These are phyloP conservation scores for Etheostoma spectabile DNA, from an alignment of 2,113 vertebrate genomes.

Conservation along the genomic window DNA sequence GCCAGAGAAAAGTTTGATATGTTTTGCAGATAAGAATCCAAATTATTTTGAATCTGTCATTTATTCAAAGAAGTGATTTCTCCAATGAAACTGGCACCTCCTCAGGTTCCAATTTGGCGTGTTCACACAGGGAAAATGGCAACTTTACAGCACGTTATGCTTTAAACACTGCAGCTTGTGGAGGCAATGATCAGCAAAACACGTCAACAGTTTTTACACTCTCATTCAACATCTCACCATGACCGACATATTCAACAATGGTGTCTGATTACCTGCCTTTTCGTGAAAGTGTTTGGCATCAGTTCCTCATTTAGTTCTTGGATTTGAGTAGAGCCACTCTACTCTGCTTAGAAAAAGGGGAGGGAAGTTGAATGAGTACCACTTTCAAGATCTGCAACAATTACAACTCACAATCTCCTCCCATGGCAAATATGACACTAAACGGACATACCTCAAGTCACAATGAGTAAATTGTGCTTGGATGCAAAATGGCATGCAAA, in stretches of 20 bases:
- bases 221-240: background rate
- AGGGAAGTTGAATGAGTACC: background rate
- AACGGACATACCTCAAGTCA: background rate
- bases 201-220: background rate
- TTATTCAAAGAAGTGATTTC: background rate
- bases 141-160: slow-evolving; percentile 11
- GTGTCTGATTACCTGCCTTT: slow-evolving; percentile 15
- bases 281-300: background rate
- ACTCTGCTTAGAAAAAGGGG: background rate
- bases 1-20: slow-evolving; percentile 22
- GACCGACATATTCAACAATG: background rate
- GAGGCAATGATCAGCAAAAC: background rate
- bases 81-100: background rate
- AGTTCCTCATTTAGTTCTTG: background rate
- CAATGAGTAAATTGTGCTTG: background rate
- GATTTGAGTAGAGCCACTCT: background rate
- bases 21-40: slow-evolving; percentile 13
- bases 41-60: background rate
- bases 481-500: background rate
- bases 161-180: slow-evolving; percentile 3
- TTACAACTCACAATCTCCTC: background rate
- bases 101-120: background rate
- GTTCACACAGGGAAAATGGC: slow-evolving; percentile 7
- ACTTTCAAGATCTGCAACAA: background rate
- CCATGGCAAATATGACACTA: background rate